Evolutionary conservation across 1,140 invertebrate species (phyloP).

Genomic region (Telenomus remus): DNA sequence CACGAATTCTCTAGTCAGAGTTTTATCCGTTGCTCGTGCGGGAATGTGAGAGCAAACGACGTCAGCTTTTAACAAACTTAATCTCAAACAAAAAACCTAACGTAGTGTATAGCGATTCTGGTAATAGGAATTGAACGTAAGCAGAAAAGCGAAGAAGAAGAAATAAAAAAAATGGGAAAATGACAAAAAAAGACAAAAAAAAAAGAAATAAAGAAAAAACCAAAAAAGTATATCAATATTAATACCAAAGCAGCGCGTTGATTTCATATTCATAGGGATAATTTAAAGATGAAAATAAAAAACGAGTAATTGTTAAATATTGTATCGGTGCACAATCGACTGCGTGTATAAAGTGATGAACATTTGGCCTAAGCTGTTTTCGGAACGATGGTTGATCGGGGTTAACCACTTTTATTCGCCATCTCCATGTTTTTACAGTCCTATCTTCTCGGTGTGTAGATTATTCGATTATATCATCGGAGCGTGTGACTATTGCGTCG

Average conservation of each 20-base stretch:
- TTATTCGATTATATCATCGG: slow-evolving; percentile 34
- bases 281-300: slow-evolving; percentile 48
- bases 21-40: slow-evolving; percentile 49
- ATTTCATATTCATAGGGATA: slow-evolving; percentile 67
- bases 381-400: slow-evolving; percentile 37
- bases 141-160: slow-evolving; percentile 3
- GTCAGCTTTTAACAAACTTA: slow-evolving; percentile 54
- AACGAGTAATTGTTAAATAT: slow-evolving; percentile 56
- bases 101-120: slow-evolving; percentile 63
- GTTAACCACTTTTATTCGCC: slow-evolving; percentile 53
- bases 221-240: neutral
- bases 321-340: slow-evolving; percentile 69
- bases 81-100: slow-evolving; percentile 63
- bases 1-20: slow-evolving; percentile 59
- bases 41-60: slow-evolving; percentile 34
- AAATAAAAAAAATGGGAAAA: slow-evolving; percentile 20
- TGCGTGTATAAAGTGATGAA: slow-evolving; percentile 53
- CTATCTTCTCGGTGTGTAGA: slow-evolving; percentile 54
- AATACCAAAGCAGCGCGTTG: slow-evolving; percentile 43
- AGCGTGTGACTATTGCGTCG: slow-evolving; percentile 19
- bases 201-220: slow-evolving; percentile 6
- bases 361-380: slow-evolving; percentile 69
- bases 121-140: slow-evolving; percentile 71
- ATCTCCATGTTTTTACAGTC: slow-evolving; percentile 55
- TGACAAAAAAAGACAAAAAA: slow-evolving; percentile 6